These are phyloP conservation scores for Heliconius erato DNA, from an alignment of 2,888 invertebrate species.

Conservation along the genomic window DNA sequence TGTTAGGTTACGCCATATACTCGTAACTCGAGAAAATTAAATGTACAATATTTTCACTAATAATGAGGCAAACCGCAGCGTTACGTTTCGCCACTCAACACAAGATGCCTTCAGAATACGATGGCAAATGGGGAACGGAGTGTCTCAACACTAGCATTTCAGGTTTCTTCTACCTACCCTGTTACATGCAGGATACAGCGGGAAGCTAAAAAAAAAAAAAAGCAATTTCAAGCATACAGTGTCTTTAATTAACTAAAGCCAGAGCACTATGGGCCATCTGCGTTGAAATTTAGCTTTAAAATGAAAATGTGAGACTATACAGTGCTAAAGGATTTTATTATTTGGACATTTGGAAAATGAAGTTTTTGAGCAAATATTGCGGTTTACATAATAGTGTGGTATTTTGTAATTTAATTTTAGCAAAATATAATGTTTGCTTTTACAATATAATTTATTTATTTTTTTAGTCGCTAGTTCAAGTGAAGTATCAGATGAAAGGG, in stretches of 20 bases:
- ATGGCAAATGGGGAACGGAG: too few relatives aligned
- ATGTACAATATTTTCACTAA: too few relatives aligned
- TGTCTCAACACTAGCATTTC: too few relatives aligned
- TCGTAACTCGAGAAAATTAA: too few relatives aligned
- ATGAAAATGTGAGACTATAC: conserved; percentile 46
- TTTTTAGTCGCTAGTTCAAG: neutral
- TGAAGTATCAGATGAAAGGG: too few relatives aligned
- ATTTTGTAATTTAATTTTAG: neutral
- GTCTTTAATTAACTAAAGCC: conserved; percentile 50
- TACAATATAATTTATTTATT: too few relatives aligned
- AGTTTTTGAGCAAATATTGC: neutral
- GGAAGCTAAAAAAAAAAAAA: conserved; percentile 23
- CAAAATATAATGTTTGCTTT: too few relatives aligned
- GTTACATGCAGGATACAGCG: neutral
- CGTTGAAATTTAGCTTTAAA: conserved; percentile 44
- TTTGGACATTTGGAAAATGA: conserved; percentile 26
- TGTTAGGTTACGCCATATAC: neutral
- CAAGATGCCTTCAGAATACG: too few relatives aligned
- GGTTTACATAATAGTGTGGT: neutral
- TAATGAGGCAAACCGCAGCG: too few relatives aligned
- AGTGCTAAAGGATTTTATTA: conserved; percentile 37
- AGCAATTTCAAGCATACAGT: conserved; percentile 43
- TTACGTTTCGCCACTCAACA: too few relatives aligned
- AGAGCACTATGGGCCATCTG: conserved; percentile 45
- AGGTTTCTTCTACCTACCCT: neutral